Percentiles rank a stretch among this genome's conserved stretches.
Evolutionary conservation across 2,888 invertebrate species (phyloP).

Genomic region (Amaurobius ferox): DNA sequence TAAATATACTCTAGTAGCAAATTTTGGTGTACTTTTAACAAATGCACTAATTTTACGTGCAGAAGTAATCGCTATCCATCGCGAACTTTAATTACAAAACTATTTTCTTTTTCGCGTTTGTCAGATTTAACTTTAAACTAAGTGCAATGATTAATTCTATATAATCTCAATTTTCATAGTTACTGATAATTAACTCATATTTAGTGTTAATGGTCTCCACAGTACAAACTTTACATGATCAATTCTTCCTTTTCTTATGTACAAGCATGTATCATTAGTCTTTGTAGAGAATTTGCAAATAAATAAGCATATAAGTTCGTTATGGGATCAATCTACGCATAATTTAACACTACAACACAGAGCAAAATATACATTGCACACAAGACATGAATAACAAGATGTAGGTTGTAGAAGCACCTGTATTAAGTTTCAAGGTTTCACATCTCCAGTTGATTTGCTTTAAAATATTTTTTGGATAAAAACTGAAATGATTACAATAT

Average conservation of each 20-base stretch:
- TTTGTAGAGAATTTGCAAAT: background rate
- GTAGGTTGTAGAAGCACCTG: constrained; percentile 1
- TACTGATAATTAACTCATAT: too few species aligned
- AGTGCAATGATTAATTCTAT: background rate
- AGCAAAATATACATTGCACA: background rate
- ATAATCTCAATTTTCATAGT: background rate
- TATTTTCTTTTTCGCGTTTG: background rate
- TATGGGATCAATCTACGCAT: background rate
- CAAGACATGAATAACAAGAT: background rate
- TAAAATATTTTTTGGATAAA: too few species aligned
- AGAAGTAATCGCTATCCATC: background rate
- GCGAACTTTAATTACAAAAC: background rate
- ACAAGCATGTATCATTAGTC: too few species aligned
- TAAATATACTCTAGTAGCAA: background rate
- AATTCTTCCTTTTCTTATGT: too few species aligned
- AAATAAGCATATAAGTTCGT: background rate
- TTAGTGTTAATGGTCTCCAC: too few species aligned
- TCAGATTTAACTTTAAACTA: background rate
- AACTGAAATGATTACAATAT: too few species aligned
- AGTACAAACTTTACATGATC: too few species aligned
- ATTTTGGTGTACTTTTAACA: background rate
- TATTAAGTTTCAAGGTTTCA: background rate
- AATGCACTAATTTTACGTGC: background rate
- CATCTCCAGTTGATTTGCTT: too few species aligned
- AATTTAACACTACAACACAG: background rate